A percentile compares a stretch with the other conserved stretches of the same genome.
Conservation (phyloP, 2,113 vertebrate genomes). For the Haemorhous mexicanus region DNA sequence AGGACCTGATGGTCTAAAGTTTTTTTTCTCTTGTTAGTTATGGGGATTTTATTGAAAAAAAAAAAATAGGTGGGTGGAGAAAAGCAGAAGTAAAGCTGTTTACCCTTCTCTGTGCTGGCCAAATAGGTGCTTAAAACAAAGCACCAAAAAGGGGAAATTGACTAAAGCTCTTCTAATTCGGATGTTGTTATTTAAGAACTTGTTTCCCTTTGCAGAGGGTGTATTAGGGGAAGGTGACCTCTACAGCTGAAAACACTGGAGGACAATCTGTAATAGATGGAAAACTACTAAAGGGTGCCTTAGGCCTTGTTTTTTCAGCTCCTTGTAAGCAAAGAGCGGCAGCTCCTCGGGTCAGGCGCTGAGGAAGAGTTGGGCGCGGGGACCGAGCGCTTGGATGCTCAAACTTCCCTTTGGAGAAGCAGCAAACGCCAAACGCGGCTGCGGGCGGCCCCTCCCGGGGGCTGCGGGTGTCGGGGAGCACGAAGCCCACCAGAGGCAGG, state of each 20-base stretch:
- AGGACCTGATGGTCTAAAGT: fast-evolving
- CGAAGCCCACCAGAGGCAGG: not conserved
- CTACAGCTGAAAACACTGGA: not conserved
- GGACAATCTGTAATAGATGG: not conserved
- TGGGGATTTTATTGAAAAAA: not conserved
- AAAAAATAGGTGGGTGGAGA: no score
- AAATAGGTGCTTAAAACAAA: not conserved
- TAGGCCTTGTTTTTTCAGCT: not conserved
- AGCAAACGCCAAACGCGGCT: fast-evolving
- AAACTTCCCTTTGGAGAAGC: not conserved
- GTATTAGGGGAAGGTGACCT: not conserved
- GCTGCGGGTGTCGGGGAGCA: fast-evolving
- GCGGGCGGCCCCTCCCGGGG: no score
- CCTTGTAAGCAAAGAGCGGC: fast-evolving
- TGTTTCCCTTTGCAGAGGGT: not conserved
- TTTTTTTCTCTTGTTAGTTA: not conserved
- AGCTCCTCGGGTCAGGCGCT: fast-evolving
- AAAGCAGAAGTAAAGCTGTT: fast-evolving
- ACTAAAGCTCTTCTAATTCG: fast-evolving
- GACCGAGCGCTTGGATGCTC: not conserved
- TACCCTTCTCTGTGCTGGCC: fast-evolving
- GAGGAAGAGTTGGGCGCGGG: not conserved
- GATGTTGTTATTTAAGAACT: not conserved
- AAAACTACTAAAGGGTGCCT: not conserved
- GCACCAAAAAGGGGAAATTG: fast-evolving